These are phyloP conservation scores for Sarcoramphus papa DNA, from an alignment of 2,797 vertebrate species.

Conservation along the genomic window DNA sequence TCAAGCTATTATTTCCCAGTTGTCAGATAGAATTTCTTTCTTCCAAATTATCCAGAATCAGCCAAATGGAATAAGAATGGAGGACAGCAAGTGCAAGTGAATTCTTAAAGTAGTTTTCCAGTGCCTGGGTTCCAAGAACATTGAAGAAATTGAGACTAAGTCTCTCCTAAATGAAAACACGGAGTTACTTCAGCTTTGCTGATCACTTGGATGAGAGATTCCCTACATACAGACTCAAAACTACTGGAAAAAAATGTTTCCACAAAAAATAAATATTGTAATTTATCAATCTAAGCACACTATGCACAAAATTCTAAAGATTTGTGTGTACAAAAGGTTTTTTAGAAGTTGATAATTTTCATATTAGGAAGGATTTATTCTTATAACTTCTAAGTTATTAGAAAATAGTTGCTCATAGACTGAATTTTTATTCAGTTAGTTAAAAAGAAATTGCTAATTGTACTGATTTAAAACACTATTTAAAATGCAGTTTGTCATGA, in stretches of 20 bases:
- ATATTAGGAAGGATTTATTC: slow-evolving; percentile 55
- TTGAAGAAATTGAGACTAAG: neutral
- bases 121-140: neutral
- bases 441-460: slow-evolving; percentile 58
- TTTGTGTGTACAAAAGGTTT: neutral
- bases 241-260: neutral
- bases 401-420: slow-evolving; percentile 58
- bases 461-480: slow-evolving; percentile 49
- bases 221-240: neutral
- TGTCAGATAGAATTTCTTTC: neutral
- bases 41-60: neutral
- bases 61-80: neutral
- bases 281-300: slow-evolving; percentile 7
- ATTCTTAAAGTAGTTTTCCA: slow-evolving; percentile 9
- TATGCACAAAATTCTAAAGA: neutral
- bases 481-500: slow-evolving; percentile 16
- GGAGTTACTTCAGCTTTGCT: neutral
- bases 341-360: slow-evolving; percentile 23
- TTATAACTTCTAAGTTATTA: slow-evolving; percentile 55
- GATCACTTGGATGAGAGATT: neutral
- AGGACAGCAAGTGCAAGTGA: neutral
- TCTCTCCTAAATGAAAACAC: slow-evolving; percentile 16
- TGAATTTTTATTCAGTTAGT: slow-evolving; percentile 50
- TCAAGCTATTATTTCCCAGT: neutral
- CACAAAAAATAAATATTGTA: neutral